phyloP scores from a whole-genome alignment of 2,888 invertebrate species.

The Andrena chrysosceles region DNA sequence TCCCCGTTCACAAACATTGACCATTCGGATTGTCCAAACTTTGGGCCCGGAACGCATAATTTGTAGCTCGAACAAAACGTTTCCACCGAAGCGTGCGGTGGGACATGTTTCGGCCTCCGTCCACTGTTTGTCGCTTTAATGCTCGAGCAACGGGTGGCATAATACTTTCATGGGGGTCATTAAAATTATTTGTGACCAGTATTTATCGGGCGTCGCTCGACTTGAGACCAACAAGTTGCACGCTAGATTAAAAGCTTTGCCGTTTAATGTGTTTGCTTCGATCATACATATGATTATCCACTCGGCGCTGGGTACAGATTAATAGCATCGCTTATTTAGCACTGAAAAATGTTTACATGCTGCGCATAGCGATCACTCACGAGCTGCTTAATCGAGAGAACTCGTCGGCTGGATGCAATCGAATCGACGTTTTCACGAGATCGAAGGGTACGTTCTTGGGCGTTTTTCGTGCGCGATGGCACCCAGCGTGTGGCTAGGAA shows the following conservation, averaged over 20 bases:
- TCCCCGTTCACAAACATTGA: constrained; percentile 71
- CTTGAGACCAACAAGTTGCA: constrained; percentile 66
- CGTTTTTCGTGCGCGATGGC: constrained; percentile 2
- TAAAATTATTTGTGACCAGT: constrained; percentile 63
- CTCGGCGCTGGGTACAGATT: background rate
- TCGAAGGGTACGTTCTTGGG: background rate
- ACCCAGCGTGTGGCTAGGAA: background rate
- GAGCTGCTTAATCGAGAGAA: no score
- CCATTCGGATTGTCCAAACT: constrained; percentile 59
- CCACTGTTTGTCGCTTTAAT: constrained; percentile 66
- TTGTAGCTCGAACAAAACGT: constrained; percentile 68
- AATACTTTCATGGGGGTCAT: constrained; percentile 67
- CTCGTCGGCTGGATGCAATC: no score
- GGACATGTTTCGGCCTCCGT: background rate
- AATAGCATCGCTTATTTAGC: constrained; percentile 3
- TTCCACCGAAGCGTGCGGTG: background rate
- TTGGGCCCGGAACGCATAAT: constrained; percentile 69
- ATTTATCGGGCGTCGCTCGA: constrained; percentile 59
- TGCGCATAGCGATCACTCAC: background rate
- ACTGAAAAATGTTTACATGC: constrained; percentile 28
- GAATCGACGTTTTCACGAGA: no score
- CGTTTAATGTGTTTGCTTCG: constrained; percentile 70
- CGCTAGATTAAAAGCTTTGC: constrained; percentile 79
- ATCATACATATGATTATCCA: constrained; percentile 49
- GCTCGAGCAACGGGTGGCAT: constrained; percentile 57